Percentiles rank a stretch among this genome's conserved stretches.
Evolutionary conservation across 2,797 vertebrate species (phyloP).

Genomic region (Decapterus maruadsi): DNA sequence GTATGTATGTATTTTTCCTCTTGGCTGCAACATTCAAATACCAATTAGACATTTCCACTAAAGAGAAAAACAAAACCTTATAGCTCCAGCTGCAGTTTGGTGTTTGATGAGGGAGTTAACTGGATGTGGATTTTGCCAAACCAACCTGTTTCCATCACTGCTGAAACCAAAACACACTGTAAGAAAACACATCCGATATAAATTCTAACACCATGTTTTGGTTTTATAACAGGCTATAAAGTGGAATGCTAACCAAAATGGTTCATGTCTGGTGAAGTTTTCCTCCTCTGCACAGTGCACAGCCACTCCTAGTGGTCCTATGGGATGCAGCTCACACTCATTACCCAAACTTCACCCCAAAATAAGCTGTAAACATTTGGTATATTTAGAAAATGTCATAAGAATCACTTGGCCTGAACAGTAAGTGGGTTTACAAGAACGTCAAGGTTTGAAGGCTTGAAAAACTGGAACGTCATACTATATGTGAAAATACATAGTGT

Average conservation of each 20-base stretch:
- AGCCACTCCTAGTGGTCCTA: neutral
- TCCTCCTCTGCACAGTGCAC: neutral
- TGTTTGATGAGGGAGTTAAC: neutral
- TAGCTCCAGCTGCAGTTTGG: neutral
- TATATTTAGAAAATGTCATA: neutral
- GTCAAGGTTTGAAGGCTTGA: slow-evolving; percentile 9
- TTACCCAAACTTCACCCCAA: neutral
- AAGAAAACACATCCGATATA: neutral
- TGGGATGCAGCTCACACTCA: neutral
- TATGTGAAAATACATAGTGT: slow-evolving; percentile 16
- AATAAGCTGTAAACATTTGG: neutral
- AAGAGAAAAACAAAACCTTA: neutral
- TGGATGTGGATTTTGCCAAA: slow-evolving; percentile 22
- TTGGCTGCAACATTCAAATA: neutral
- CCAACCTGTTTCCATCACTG: neutral
- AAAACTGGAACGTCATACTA: neutral
- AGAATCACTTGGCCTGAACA: slow-evolving; percentile 4
- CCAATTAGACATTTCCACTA: neutral
- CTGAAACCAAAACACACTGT: neutral
- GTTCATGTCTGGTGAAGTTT: neutral
- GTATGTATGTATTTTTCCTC: neutral
- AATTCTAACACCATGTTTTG: neutral
- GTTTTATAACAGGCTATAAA: neutral
- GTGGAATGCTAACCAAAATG: neutral
- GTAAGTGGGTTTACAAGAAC: neutral